Evolutionary conservation across 1,140 invertebrate genomes (phyloP).

Genomic region (Penaeus indicus): DNA sequence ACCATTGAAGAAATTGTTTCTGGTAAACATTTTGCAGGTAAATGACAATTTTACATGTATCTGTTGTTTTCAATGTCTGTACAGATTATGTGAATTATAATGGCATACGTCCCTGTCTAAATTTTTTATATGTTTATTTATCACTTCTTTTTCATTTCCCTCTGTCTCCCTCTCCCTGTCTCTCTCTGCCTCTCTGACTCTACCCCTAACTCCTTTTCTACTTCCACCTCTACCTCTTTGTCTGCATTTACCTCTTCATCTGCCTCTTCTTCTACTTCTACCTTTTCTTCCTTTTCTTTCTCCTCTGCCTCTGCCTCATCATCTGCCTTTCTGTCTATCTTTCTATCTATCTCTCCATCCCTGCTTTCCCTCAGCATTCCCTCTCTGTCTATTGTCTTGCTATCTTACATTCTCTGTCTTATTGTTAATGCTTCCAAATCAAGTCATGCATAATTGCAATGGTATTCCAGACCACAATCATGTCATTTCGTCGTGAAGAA

Average conservation of each 20-base stretch:
- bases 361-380: too few relatives aligned
- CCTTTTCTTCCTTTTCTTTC: background rate
- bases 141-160: too few relatives aligned
- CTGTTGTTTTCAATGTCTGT: too few relatives aligned
- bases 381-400: too few relatives aligned
- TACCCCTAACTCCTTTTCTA: background rate
- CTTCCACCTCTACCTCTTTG: background rate
- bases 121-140: too few relatives aligned
- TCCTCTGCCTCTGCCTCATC: background rate
- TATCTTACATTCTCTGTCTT: background rate
- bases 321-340: background rate
- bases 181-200: background rate
- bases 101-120: too few relatives aligned
- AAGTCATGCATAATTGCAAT: background rate
- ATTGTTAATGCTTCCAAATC: background rate
- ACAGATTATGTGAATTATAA: too few relatives aligned
- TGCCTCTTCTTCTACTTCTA: background rate
- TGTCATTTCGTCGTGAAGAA: slow-evolving; percentile 36
- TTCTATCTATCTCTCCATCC: too few relatives aligned
- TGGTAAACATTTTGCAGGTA: too few relatives aligned
- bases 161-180: too few relatives aligned
- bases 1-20: too few relatives aligned
- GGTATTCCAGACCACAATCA: background rate
- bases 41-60: too few relatives aligned
- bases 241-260: background rate